Evolutionary conservation across 2,113 vertebrate genomes (phyloP), one percentile per base, ranked within the genome.

Genomic region (Acinonyx jubatus): DNA sequence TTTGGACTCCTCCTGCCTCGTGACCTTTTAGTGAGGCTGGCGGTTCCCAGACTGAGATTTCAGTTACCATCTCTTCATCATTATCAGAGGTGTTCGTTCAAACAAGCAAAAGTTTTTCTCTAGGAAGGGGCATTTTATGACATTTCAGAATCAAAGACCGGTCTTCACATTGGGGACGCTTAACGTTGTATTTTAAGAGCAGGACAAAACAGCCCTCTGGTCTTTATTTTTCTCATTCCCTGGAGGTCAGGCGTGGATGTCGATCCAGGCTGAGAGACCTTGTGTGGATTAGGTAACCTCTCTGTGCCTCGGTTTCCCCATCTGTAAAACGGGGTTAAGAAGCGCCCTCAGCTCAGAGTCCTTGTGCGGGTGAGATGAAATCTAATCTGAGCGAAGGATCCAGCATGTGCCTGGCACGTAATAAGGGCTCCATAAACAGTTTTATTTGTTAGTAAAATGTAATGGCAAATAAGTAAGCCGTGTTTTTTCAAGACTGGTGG

Each of bases 211-310:
- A 31, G n/a, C 31, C 52, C 31, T 91, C 18, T 23, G 1, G 50
- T 84, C 48, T 91, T 93, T 86, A n/a, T 85, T 74, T 83, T 81
- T 92, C 41, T 91, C 41, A 48, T 86, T 96, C 57, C 7, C 10
- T 82, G 15, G 8, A 91, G 57, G 23, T 81, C 52, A 79, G 50
- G 15, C 48, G 41, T 63, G 31, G 57, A 69, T 23, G 16, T 23
- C 19, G 19, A 63, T 41, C 38, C 14, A 74, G 74, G 33, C 68
- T 69, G 4, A 66, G 41, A 68, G 66, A 91, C n/a, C 90, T 86
- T 48, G 21, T 0, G 1, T 38, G n/a, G 57, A 57, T 87, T 80
- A 38, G 12, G 33, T 92, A 50, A 55, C 29, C 21, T 25, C 76
- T 57, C 92, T 57, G 74, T 74, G 71, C 57, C 92, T 92, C 41